Base-by-base conservation (phyloP, 2,797 vertebrate species). In the Delichon dasypus region DNA sequence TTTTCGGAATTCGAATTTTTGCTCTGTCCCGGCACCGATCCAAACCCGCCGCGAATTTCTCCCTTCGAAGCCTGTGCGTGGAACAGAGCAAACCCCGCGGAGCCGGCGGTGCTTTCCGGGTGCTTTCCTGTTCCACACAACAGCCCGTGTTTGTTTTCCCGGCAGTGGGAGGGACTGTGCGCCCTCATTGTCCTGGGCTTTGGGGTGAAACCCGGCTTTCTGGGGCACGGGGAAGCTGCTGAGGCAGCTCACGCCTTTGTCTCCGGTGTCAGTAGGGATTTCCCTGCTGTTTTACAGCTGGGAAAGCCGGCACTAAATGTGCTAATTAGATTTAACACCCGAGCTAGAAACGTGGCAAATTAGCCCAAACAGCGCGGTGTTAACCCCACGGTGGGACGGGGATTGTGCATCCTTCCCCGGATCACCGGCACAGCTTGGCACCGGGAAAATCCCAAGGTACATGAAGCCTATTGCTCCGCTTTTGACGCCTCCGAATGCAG, bases 241-340 rank as follows among this genome's bases (percentile, higher is more conserved):
- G 4, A 74, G 72, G 53, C 3, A 1, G 3, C 7, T 3, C 34
- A 9, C 0, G 10, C 55, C 2, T 80, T 76, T 85, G 66, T 57
- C 53, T 75, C 66, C 23, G 14, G 54, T 3, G 15, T 57, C 64
- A 1, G n/a, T 3, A 32, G 75, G 70, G 78, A 88, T 84, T 88
- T 32, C 67, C 80, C 85, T 4, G 19, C 80, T 81, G 92, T 30
- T 93, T 90, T 78, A 94, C 2, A n/a, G 72, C 91, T 85, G 92
- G 90, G 80, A 95, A 76, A 95, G 72, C 32, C 94, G 78, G 65
- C 16, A 21, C 70, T 91, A 88, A 88, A 95, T 4, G 53, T 48
- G 88, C 77, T 90, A 94, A 96, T 95, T 87, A 85, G 93, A 88
- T 91, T 94, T 94, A 88, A 89, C 85, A 92, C 83, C 83, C 54